Evolutionary conservation across 2,797 vertebrate species (phyloP).

Genomic region (Sternotherus odoratus): DNA sequence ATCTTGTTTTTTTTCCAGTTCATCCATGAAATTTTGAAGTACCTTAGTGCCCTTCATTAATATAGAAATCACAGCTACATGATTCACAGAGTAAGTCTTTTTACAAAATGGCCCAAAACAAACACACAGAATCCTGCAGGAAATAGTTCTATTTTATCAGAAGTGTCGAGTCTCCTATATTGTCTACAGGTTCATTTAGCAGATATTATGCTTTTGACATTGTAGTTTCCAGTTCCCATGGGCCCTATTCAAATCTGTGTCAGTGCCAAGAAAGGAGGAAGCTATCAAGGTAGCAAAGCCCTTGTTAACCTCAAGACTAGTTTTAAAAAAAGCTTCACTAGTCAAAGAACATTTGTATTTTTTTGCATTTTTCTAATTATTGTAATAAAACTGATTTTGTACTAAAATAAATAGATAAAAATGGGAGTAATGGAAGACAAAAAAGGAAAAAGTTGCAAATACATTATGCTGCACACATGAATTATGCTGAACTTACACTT

Average conservation of each 20-base stretch:
- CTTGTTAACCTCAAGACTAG: background rate
- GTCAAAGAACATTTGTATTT: background rate
- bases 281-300: conserved; percentile 25
- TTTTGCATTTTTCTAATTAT: background rate
- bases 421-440: background rate
- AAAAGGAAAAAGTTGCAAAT: background rate
- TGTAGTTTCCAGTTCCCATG: conserved; percentile 32
- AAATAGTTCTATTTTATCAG: conserved; percentile 37
- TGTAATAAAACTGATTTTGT: background rate
- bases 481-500: background rate
- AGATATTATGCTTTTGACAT: background rate
- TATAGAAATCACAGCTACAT: conserved; percentile 46
- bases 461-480: background rate
- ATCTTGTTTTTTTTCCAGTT: conserved; percentile 42
- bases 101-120: conserved; percentile 26
- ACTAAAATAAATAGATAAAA: background rate
- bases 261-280: background rate
- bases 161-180: conserved; percentile 37
- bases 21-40: conserved; percentile 31
- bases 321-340: background rate
- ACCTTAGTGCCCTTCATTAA: conserved; percentile 47
- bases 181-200: background rate
- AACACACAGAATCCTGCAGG: conserved; percentile 36
- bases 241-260: conserved; percentile 10
- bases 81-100: conserved; percentile 30